phyloP scores from a whole-genome alignment of 2,888 invertebrate species.

The Nephrotoma appendiculata region DNA sequence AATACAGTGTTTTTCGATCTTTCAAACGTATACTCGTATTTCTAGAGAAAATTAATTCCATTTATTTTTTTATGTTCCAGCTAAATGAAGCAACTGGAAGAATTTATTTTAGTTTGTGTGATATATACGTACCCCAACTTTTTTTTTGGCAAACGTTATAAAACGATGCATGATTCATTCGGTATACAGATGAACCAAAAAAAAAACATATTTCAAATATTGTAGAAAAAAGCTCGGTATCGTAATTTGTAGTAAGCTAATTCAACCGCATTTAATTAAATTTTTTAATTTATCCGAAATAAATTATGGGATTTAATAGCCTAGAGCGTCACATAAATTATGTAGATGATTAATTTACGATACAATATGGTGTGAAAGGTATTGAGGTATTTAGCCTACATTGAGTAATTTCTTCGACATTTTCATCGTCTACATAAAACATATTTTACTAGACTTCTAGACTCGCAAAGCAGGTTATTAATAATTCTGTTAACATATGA shows the following conservation, averaged over 20 bases:
- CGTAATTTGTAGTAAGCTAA: background rate
- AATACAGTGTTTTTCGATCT: background rate
- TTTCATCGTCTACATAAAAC: too few relatives aligned
- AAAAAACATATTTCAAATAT: background rate
- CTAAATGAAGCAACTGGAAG: background rate
- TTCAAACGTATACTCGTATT: background rate
- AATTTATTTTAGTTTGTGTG: background rate
- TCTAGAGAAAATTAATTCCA: background rate
- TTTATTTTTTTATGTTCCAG: background rate
- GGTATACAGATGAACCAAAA: too few relatives aligned
- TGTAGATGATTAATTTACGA: background rate
- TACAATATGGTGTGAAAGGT: background rate
- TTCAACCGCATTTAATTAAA: background rate
- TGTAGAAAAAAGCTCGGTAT: background rate
- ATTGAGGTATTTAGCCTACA: too few relatives aligned
- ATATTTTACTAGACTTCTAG: background rate
- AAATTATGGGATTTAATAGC: too few relatives aligned
- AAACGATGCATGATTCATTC: background rate
- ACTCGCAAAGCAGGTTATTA: background rate
- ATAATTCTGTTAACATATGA: background rate
- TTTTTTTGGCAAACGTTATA: background rate
- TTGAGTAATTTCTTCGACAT: too few relatives aligned
- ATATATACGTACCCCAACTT: background rate
- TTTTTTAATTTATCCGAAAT: too few relatives aligned
- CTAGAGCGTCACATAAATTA: too few relatives aligned